Evolutionary conservation across 2,113 vertebrate species (phyloP), one percentile per base, ranked within the genome.

Genomic region (Platysternon megacephalum): DNA sequence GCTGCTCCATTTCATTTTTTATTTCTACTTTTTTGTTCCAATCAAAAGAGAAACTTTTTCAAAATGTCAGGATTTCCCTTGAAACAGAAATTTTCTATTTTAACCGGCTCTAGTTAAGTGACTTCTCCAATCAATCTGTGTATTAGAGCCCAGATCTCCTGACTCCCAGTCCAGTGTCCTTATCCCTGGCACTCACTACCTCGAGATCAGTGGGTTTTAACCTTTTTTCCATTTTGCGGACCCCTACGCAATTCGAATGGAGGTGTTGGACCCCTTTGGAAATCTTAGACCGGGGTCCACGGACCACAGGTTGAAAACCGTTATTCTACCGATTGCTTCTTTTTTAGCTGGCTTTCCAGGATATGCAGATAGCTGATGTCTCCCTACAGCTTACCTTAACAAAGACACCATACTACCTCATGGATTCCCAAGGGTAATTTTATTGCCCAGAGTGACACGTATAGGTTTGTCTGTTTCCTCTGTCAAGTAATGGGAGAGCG

Each of bases 181-280:
- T 93, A 58, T 53, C 42, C 11, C n/a, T 13, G 2, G 42, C 5
- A 24, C 48, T 35, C 3, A 0, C 6, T 49, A 8, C 0, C 81
- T 91, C 58, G 58, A n/a, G 78, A 13, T 61, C 13, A 32, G 58
- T 32, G 58, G 13, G 13, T 29, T 61, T 32, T 32, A 61, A 14
- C 58, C 29, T 14, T 29, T 61, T 61, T 32, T 53, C 21, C 29
- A 32, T 61, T 61, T 61, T 32, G 58, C 29, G 3, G 6, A 61
- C 58, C 58, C 13, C 58, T 61, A 61, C 29, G 28, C 24, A 28
- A 6, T 32, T 61, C 13, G 1, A 29, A 29, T 61, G 58, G 58
- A 32, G 28, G 58, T 61, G 32, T 61, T 61, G 58, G 58, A 32
- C 9, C 12, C 56, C 58, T 61, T 61, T 32, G 58, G 58, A 61